Evolutionary conservation across 2,888 invertebrate genomes (phyloP), one percentile per base, ranked within the genome.

Genomic region (Platycnemis pennipes): DNA sequence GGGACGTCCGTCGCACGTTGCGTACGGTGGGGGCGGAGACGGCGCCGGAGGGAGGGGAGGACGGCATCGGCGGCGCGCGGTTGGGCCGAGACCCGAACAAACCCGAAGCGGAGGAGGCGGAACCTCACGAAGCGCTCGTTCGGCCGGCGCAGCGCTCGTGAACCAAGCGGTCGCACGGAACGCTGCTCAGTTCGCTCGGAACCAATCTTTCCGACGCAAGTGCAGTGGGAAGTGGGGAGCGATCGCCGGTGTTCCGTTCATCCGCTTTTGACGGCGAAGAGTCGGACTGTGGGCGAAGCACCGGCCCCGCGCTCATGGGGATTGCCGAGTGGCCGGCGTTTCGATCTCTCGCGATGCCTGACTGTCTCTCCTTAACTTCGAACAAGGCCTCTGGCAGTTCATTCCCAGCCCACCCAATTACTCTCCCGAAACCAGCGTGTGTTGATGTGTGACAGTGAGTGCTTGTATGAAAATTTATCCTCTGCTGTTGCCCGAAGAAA

Each of bases 161-260:
- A n/a, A 46, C 26, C 5, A 11, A 91, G 91, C n/a, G 91, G 44
- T 69, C 63, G 91, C 44, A n/a, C 63, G 63, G 26, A 44, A 22
- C 44, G 63, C 22, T 26, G 88, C 88, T 89, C 89, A 91, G 91
- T 91, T 63, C 69, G 63, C 42, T 91, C 63, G 91, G 91, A 91
- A 44, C 63, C 56, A 19, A 45, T 44, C 56, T 91, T 22, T 91
- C 91, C 56, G 63, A 42, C 91, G 63, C 91, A 91, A 63, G 91
- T 44, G 63, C 16, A 2, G 37, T 11, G 91, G 63, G 91, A 19
- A 11, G 49, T 19, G 49, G n/a, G 87, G 56, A n/a, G 22, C 37
- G 31, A 26, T 13, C 77, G 77, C 26, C 31, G 11, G 77, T 26
- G 63, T 22, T 63, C 26, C 37, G 37, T 13, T 11, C 37, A 13